Conservation (phyloP, 2,888 invertebrate genomes). For the Oscheius sp. region DNA sequence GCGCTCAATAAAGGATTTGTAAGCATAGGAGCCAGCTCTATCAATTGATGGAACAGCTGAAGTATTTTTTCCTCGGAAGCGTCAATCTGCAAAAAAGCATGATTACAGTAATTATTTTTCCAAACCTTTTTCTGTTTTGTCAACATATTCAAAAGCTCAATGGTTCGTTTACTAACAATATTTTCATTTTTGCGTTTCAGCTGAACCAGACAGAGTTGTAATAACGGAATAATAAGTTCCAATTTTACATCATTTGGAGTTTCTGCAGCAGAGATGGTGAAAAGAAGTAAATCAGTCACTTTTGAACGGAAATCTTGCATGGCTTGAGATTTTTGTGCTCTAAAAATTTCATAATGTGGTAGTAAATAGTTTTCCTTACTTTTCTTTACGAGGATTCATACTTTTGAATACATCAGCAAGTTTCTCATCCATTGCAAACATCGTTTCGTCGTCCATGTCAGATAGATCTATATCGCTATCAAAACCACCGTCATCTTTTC, state of each 20-base stretch:
- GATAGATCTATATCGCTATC: slow-evolving; percentile 30
- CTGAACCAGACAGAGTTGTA: slow-evolving; percentile 48
- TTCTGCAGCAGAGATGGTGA: slow-evolving; percentile 52
- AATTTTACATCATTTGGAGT: slow-evolving; percentile 49
- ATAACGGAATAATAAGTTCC: slow-evolving; percentile 52
- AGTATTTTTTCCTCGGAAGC: slow-evolving; percentile 18
- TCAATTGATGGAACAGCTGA: neutral
- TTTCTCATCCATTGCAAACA: slow-evolving; percentile 59
- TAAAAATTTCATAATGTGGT: neutral
- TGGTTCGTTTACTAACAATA: slow-evolving; percentile 31
- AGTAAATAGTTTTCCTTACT: slow-evolving; percentile 18
- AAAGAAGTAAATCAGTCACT: slow-evolving; percentile 56
- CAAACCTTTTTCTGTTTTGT: slow-evolving; percentile 44
- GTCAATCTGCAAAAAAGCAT: slow-evolving; percentile 21
- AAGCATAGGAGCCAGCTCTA: slow-evolving; percentile 20
- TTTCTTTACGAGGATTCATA: slow-evolving; percentile 38
- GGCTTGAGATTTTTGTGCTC: slow-evolving; percentile 14
- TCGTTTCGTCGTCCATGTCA: slow-evolving; percentile 57
- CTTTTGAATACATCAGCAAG: slow-evolving; percentile 55
- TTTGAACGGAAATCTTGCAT: slow-evolving; percentile 41
- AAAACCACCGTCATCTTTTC: slow-evolving; percentile 32
- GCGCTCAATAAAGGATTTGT: slow-evolving; percentile 25
- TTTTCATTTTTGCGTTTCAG: slow-evolving; percentile 43
- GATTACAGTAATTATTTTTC: neutral
- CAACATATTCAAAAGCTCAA: slow-evolving; percentile 42